Conservation (phyloP, 2,888 invertebrate species). For the Melipona beecheii region DNA sequence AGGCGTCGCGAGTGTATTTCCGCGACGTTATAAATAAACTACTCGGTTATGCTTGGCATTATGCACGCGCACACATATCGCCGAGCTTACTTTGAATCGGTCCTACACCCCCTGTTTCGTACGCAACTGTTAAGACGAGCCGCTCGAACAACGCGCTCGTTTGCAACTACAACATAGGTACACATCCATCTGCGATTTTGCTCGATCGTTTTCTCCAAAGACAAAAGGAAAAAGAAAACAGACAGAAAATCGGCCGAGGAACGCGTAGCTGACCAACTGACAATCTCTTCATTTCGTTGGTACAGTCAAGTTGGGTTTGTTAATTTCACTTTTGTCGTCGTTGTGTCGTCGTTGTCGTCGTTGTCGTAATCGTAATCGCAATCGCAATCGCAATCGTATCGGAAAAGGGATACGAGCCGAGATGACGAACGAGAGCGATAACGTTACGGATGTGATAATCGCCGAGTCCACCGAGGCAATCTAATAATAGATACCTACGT, state of each 20-base stretch:
- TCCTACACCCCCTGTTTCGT: constrained; percentile 9
- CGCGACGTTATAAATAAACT: constrained; percentile 81
- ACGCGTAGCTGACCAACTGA: too few species aligned
- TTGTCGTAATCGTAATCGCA: too few species aligned
- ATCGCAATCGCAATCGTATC: background rate
- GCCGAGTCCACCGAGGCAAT: constrained; percentile 45
- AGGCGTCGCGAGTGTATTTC: constrained; percentile 76
- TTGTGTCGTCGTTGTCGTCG: too few species aligned
- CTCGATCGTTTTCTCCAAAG: too few species aligned
- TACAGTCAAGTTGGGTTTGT: rapidly evolving
- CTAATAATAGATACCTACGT: constrained; percentile 62
- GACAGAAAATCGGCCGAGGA: too few species aligned
- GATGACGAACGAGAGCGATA: constrained; percentile 26
- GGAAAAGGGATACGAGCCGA: background rate
- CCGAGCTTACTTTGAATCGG: constrained; percentile 65
- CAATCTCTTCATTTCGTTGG: too few species aligned
- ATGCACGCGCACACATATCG: constrained; percentile 77
- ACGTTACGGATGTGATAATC: constrained; percentile 42
- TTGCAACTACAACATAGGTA: too few species aligned
- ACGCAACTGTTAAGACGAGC: background rate
- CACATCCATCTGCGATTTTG: too few species aligned
- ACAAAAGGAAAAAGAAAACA: too few species aligned
- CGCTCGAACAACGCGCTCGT: background rate
- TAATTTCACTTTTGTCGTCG: background rate
- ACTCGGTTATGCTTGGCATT: constrained; percentile 79